phyloP scores from a whole-genome alignment of 1,140 invertebrate genomes.

The Caenorhabditis remanei region DNA sequence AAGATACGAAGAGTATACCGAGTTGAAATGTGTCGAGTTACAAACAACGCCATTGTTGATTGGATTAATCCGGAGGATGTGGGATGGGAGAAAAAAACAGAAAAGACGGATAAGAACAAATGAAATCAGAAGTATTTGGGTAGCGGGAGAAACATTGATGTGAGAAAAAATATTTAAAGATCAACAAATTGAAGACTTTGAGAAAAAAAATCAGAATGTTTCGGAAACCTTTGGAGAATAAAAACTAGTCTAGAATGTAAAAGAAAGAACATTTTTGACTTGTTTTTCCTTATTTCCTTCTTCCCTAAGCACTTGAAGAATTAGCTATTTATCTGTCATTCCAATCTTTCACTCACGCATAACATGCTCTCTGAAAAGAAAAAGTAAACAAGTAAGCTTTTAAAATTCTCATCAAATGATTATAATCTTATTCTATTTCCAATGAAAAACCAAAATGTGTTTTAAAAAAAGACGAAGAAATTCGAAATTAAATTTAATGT shows the following conservation, averaged over 20 bases:
- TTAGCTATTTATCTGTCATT: not conserved
- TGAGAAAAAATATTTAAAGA: not conserved
- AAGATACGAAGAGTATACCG: not conserved
- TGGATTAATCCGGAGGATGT: slow-evolving; percentile 21
- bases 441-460: too few species aligned
- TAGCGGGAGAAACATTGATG: not conserved
- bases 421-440: too few species aligned
- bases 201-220: too few species aligned
- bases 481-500: slow-evolving; percentile 15
- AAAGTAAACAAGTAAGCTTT: not conserved
- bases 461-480: not conserved
- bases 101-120: not conserved
- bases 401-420: too few species aligned
- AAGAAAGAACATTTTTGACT: too few species aligned
- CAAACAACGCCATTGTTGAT: slow-evolving; percentile 50
- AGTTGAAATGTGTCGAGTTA: slow-evolving; percentile 18
- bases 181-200: too few species aligned
- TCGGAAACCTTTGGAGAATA: too few species aligned
- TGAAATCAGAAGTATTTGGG: not conserved
- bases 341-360: not conserved
- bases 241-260: too few species aligned
- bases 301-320: not conserved
- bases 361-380: not conserved
- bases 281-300: too few species aligned
- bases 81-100: too few species aligned